Percentiles rank a stretch among this genome's conserved stretches.
phyloP scores from a whole-genome alignment of 2,888 invertebrate genomes.

The Ceraclea dissimilis region DNA sequence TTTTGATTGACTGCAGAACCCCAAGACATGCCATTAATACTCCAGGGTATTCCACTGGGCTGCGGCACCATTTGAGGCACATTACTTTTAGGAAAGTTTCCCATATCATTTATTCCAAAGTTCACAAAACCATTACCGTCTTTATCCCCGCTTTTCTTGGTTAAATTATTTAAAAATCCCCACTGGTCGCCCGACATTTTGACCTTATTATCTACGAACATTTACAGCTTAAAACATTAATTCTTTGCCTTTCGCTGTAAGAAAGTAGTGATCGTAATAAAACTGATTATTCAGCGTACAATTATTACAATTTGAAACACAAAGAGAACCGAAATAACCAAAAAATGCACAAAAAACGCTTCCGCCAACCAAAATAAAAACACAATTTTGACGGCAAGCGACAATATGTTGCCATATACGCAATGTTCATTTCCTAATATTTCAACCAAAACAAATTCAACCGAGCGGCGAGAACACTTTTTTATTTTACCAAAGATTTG shows the following conservation, averaged over 20 bases:
- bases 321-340: no score
- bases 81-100: not conserved
- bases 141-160: conserved; percentile 6
- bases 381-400: no score
- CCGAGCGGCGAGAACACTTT: no score
- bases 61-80: conserved; percentile 37
- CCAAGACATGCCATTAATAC: conserved; percentile 48
- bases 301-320: no score
- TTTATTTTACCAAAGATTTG: no score
- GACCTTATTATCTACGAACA: not conserved
- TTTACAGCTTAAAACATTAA: not conserved
- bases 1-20: conserved; percentile 39
- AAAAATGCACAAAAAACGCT: no score
- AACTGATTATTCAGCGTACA: no score
- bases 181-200: conserved; percentile 15
- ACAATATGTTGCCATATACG: no score
- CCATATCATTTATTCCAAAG: not conserved
- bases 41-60: conserved; percentile 46
- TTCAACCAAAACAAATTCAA: no score
- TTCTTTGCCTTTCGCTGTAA: not conserved
- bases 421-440: no score
- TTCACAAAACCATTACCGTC: conserved; percentile 3
- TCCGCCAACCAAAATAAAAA: no score
- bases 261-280: no score
- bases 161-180: conserved; percentile 3